Conservation (phyloP, 2,888 invertebrate genomes). For the Patella ulyssiponensis region DNA sequence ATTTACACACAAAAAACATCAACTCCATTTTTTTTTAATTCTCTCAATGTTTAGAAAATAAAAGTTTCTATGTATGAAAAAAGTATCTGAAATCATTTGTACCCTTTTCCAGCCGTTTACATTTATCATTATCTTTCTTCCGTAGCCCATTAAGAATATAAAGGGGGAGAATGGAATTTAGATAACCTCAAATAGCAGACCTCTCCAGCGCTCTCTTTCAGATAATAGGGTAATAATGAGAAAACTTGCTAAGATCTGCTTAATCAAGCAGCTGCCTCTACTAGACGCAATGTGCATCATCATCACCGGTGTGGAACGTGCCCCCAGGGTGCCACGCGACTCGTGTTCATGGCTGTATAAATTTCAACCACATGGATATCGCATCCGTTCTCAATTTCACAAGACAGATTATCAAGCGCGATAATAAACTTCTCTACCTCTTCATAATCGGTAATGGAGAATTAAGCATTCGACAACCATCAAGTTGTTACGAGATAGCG, state of each 20-base stretch:
- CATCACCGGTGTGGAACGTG: not conserved
- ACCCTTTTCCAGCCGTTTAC: no score
- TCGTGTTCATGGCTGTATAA: not conserved
- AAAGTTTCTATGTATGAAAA: no score
- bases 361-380: not conserved
- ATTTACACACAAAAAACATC: no score
- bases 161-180: no score
- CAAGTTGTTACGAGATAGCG: slow-evolving; percentile 5
- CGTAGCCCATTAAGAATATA: no score
- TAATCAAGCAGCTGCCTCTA: slow-evolving; percentile 2
- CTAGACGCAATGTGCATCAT: not conserved
- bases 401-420: not conserved
- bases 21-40: no score
- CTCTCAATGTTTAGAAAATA: no score
- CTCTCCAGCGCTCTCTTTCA: no score
- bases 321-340: slow-evolving; percentile 8
- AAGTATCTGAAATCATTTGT: no score
- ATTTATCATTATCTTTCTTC: no score
- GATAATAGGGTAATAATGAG: not conserved
- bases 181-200: no score
- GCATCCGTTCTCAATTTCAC: not conserved
- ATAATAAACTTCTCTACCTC: no score
- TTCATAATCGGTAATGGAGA: not conserved
- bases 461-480: not conserved
- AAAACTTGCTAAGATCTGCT: not conserved